Conservation (phyloP, 2,113 vertebrate genomes). For the Cathartes aura region DNA sequence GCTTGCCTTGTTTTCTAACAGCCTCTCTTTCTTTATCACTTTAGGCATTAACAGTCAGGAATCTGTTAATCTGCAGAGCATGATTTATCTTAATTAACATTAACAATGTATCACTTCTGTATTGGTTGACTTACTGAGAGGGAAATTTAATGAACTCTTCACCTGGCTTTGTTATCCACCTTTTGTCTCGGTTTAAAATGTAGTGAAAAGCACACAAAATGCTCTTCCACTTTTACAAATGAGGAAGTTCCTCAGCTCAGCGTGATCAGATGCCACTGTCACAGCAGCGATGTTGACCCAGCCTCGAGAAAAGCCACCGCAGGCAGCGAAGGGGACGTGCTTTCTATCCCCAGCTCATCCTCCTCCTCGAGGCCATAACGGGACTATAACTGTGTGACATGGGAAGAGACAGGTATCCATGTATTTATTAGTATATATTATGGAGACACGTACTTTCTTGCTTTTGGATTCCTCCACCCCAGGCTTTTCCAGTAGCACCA, state of each 20-base stretch:
- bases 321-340: accelerated
- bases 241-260: background rate
- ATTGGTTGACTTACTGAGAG: background rate
- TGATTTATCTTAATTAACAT: constrained; percentile 22
- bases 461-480: background rate
- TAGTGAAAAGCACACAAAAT: background rate
- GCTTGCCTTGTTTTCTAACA: background rate
- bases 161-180: background rate
- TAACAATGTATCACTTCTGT: background rate
- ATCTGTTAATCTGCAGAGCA: background rate
- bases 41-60: background rate
- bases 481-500: background rate
- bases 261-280: background rate
- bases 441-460: background rate
- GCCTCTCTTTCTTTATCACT: background rate
- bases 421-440: background rate
- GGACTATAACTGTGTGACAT: too few species aligned
- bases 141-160: constrained; percentile 44
- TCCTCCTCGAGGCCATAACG: background rate
- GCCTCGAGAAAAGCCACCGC: background rate
- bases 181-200: constrained; percentile 32
- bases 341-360: background rate
- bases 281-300: background rate
- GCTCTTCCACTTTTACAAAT: background rate
- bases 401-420: background rate